Evolutionary conservation across 2,797 vertebrate species (phyloP), one percentile per base, ranked within the genome.

Genomic region (Brachyalestes nurse): DNA sequence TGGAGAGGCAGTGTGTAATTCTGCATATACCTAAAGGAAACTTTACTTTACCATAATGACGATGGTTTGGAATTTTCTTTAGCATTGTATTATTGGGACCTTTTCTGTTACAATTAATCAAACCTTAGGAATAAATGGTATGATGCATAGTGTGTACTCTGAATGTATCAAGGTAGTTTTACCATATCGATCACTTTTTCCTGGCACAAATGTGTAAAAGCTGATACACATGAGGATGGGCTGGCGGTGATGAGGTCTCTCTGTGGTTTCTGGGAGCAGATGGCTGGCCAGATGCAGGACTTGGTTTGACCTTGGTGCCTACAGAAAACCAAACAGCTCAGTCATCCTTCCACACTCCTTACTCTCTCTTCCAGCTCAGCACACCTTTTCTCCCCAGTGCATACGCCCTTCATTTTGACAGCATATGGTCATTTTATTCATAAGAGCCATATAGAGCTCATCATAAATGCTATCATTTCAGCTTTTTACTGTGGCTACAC

Each of bases 231-330:
- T 21, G 73, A 34, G 42, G 72, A 57, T 75, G 23, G 75, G 45
- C 34, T 65, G 67, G 78, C 58, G 76, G 83, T 92, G 92, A 90
- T 90, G 80, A 83, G 82, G 51, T 49, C 53, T 90, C 91, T 90
- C 89, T 64, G 89, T 87, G 90, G 91, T 21, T 74, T 61, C 55
- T 49, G 83, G 67, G 87, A 90, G 89, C 93, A 95, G 93, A 94
- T 94, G 93, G 93, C 84, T 76, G 81, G 86, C 86, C 91, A 93
- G 91, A 93, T 92, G 91, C 83, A 84, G 84, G 86, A 79, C 85
- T 75, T 85, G 79, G 82, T 82, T 85, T 90, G 90, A 93, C 93
- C 93, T 94, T 93, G 87, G 87, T 88, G 55, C 76, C 78, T 21
- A 83, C 72, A 34, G 42, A 86, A 83, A 83, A 77, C 82, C 83